These are phyloP conservation scores for Nipponacmea schrenckii DNA, from an alignment of 2,888 invertebrate genomes.

Conservation along the genomic window DNA sequence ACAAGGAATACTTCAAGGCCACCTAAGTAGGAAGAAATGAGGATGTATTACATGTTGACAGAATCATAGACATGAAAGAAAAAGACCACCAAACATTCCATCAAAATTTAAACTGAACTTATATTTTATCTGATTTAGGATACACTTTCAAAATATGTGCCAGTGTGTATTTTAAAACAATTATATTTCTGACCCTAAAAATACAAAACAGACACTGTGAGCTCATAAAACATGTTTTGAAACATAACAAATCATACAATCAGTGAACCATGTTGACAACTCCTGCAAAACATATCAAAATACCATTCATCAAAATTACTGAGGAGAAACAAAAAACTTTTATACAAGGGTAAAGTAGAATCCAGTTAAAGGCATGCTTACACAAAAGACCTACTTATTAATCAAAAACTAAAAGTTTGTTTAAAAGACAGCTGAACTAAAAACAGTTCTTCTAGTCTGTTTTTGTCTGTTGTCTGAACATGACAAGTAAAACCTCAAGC, in stretches of 20 bases:
- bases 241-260: conserved; percentile 2
- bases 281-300: not conserved
- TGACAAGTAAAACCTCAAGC: too few relatives aligned
- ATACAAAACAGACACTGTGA: not conserved
- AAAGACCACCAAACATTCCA: too few relatives aligned
- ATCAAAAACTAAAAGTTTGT: too few relatives aligned
- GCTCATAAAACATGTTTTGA: not conserved
- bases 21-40: too few relatives aligned
- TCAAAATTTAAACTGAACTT: not conserved
- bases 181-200: not conserved
- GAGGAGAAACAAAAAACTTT: conserved; percentile 3
- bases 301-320: not conserved
- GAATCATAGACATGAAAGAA: too few relatives aligned
- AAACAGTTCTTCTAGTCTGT: too few relatives aligned
- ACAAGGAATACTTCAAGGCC: too few relatives aligned
- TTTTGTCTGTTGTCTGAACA: too few relatives aligned
- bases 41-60: too few relatives aligned
- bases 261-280: not conserved
- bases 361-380: too few relatives aligned
- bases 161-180: not conserved
- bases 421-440: too few relatives aligned
- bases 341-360: not conserved
- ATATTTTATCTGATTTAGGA: not conserved
- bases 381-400: too few relatives aligned
- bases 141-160: not conserved